Conservation (phyloP, 2,797 vertebrate genomes). For the Dromococcyx pavoninus region DNA sequence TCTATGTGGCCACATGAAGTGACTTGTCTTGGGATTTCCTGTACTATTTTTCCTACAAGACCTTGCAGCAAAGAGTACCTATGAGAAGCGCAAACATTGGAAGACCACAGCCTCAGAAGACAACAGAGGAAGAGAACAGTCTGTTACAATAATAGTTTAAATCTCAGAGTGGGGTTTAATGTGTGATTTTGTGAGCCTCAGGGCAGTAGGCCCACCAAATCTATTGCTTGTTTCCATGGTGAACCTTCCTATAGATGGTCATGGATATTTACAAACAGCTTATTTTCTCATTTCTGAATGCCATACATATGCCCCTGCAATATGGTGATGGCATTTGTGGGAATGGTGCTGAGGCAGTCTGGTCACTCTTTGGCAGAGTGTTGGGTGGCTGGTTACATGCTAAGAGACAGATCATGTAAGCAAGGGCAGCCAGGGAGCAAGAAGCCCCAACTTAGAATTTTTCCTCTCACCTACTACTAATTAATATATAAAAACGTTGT, state of each 20-base stretch:
- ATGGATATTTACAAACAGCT: background rate
- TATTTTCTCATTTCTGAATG: background rate
- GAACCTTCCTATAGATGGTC: background rate
- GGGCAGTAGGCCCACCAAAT: fast-evolving
- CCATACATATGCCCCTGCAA: background rate
- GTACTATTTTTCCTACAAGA: background rate
- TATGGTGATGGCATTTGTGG: fast-evolving
- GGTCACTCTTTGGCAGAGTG: background rate
- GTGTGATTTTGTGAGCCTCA: background rate
- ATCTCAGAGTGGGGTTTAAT: background rate
- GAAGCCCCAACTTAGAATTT: background rate
- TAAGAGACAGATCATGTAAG: background rate
- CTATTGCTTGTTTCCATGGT: background rate
- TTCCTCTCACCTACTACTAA: background rate
- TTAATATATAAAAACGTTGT: background rate
- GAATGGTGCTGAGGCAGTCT: background rate
- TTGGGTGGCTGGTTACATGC: fast-evolving
- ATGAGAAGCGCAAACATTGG: background rate
- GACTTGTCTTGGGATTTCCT: background rate
- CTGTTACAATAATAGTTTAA: background rate
- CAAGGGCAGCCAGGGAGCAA: background rate
- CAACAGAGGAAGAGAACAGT: background rate
- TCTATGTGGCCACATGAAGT: fast-evolving
- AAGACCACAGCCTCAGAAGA: background rate
- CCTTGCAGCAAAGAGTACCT: background rate